Evolutionary conservation across 2,888 invertebrate species (phyloP).

Genomic region (Acrobasis consociella): DNA sequence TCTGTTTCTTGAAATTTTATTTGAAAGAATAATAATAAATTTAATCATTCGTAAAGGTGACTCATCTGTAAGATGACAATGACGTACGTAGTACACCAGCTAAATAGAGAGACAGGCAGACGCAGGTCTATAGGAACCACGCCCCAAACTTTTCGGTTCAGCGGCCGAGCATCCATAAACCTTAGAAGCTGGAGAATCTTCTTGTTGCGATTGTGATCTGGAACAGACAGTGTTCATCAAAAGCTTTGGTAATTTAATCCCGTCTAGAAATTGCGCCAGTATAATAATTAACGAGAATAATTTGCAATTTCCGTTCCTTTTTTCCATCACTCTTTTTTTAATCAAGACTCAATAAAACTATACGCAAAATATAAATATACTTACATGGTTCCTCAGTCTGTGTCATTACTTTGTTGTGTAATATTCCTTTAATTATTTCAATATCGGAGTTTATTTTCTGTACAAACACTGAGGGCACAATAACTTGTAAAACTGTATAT

Average conservation of each 20-base stretch:
- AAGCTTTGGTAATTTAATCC: too few species aligned
- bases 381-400: slow-evolving; percentile 6
- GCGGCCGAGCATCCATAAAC: slow-evolving; percentile 31
- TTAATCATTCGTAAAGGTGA: slow-evolving; percentile 24
- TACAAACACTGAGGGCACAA: background rate
- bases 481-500: background rate
- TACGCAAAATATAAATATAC: background rate
- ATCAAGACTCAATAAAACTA: too few species aligned
- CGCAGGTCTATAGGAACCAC: slow-evolving; percentile 34
- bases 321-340: too few species aligned
- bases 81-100: slow-evolving; percentile 36
- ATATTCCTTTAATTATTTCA: background rate
- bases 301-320: too few species aligned
- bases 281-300: too few species aligned
- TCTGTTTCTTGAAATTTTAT: too few species aligned
- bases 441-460: slow-evolving; percentile 1
- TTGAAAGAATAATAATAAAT: too few species aligned
- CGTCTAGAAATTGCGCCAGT: too few species aligned
- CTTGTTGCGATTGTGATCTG: background rate
- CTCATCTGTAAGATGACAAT: slow-evolving; percentile 38
- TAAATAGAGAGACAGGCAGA: slow-evolving; percentile 29
- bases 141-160: slow-evolving; percentile 29
- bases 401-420: slow-evolving; percentile 1
- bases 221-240: background rate
- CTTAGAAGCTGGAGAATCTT: slow-evolving; percentile 26